Base-by-base conservation (phyloP, 2,797 vertebrate genomes). In the Clarias pachynema region DNA sequence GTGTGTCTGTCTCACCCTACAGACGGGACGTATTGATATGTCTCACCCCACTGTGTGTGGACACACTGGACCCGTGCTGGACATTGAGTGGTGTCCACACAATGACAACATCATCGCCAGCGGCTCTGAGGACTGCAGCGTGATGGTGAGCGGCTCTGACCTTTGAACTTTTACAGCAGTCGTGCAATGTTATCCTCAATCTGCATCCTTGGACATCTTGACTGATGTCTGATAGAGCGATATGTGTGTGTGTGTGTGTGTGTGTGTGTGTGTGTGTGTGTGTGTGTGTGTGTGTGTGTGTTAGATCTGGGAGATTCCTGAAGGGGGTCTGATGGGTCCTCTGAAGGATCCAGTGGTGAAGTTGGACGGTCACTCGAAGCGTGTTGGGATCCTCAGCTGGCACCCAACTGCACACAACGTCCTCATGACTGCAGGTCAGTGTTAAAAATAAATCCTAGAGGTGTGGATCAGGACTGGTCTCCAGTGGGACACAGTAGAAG, bases 61-160 rank as follows among this genome's bases (percentile, higher is more conserved):
- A 44, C 97, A 98, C 94, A 98, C 97, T 0, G 97, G 95, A 1
- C 97, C 97, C 0, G 97, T 98, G 59, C 90, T 98, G 90, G 97
- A 98, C 91, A 96, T 98, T 0, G 96, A 97, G 89, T 98, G 96
- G 91, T 98, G 97, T 89, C 97, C 97, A 0, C 97, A 98, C 91
- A 98, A 97, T 1, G 97, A 98, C 92, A 96, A 98, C 74, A 95
- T 98, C 93, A 97, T 98, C 3, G 97, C 97, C 92, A 98, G 97
- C 0, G 94, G 96, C 82, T 98, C 97, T 0, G 97, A 98, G 92
- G 97, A 98, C 92, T 98, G 97, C 91, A 96, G 93, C 0, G 96
- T 97, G 88, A 97, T 97, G 97, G 97, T 97, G 85, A 93, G 94
- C 24, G 6, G n/a, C n/a, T 74, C 4, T 73, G 70, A 59, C n/a